Base-by-base conservation (phyloP, 2,888 invertebrate genomes). In the Agrotis ipsilon region DNA sequence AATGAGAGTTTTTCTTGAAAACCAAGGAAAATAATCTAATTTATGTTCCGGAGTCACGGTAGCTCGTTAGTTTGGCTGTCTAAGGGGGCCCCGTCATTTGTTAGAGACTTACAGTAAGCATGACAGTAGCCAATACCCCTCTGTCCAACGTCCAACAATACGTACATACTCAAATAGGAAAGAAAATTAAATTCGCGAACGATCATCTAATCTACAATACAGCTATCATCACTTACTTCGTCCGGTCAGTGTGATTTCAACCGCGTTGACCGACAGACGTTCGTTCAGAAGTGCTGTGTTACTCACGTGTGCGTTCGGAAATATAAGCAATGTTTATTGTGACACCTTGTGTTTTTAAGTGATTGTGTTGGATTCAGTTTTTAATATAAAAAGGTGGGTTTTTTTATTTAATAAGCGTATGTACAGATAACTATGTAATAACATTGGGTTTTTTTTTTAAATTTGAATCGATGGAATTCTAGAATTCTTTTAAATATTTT, bases 241-340 rank as follows among this genome's bases (percentile, higher is more conserved):
- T 51, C 27, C 49, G 19, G 70, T 78, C 85, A 89, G 88, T 89
- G 62, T 66, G 52, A 57, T 64, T 71, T 75, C 76, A 83, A 82
- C 80, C 83, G 85, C 32, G 58, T 55, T 64, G 73, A 64, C 60
- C 48, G 71, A 3, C 69, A 69, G 81, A 59, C 81, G 86, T 66
- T 59, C 45, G 72, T 46, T 19, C 46, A 4, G 49, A 46, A 65
- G 70, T 75, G 77, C 32, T 52, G 48, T 63, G 66, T 3, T 27
- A 51, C 5, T 49, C 72, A 59, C 72, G 78, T 62, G 81, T 58
- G 48, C 51, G 48, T 49, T 6, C 60, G 19, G 68, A 32, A 39
- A 60, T 43, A 68, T n/a, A 21, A 46, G 54, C 27, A 65, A 72
- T 78, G 70, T 65, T 75, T 68, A 55, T 75, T 55, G 72, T 82